Base-by-base conservation (phyloP, 2,888 invertebrate species). In the Chouioia cunea region DNA sequence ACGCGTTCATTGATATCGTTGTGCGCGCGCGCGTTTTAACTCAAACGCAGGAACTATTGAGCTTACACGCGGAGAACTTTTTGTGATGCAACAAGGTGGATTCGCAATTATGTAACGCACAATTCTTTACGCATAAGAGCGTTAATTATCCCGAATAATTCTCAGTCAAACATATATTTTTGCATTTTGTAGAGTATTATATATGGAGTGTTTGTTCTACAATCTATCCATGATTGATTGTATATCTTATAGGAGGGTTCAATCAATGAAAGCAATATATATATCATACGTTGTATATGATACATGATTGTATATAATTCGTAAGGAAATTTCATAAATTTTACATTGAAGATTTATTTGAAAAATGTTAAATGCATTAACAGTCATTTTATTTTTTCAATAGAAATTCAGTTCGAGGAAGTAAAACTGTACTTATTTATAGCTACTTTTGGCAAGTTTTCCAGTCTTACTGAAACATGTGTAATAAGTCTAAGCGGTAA, bases 21-120 rank as follows among this genome's bases (percentile, higher is more conserved):
- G 20, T 15, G 27, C 20, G 18, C 53, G 53, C 50, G 47, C 27
- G 48, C 54, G 65, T 65, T 70, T 65, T 60, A 16, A 70, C 54
- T 70, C 18, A 53, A 43, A 18, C 59, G 48, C 59, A n/a, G n/a
- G 43, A 54, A 6, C 58, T 18, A 27, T 27, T 23, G 23, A 15
- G 8, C 27, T 6, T 27, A 27, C 6, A n/a, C n/a, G n/a, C 6
- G 27, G 6, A 4, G 6, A 27, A 20, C 60, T 62, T 16, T 56
- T 70, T 62, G 52, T 22, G 54, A 70, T 70, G 65, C 70, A 65
- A 22, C 44, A n/a, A 18, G 22, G 43, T 46, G 23, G 47, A n/a
- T 59, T 20, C 60, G 56, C 18, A 20, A 70, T 70, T 70, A 62
- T 22, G 16, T 62, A 70, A 70, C 54, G 20, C 18, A 36, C 12